phyloP scores from a whole-genome alignment of 2,888 invertebrate genomes.

The Esperia sulphurella region DNA sequence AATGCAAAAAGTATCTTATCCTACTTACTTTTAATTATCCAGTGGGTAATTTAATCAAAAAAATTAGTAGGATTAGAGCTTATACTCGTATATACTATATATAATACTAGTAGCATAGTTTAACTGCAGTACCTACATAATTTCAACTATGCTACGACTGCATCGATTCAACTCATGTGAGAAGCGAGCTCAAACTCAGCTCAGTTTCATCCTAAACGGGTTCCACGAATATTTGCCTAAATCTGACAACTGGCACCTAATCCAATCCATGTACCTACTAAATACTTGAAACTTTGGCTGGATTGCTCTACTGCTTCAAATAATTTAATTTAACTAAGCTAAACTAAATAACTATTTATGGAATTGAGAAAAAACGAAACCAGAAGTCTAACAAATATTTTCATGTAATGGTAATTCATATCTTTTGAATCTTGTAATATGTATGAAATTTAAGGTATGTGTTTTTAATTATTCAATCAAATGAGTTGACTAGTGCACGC shows the following conservation, averaged over 20 bases:
- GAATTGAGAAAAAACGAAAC: background rate
- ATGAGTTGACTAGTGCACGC: too few relatives aligned
- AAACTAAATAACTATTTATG: background rate
- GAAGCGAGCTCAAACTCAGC: conserved; percentile 51
- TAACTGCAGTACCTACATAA: background rate
- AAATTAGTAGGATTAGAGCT: too few relatives aligned
- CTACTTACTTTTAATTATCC: too few relatives aligned
- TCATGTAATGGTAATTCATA: too few relatives aligned
- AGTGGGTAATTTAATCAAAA: too few relatives aligned
- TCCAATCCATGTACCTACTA: conserved; percentile 40
- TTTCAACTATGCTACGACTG: conserved; percentile 35
- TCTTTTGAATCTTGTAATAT: too few relatives aligned
- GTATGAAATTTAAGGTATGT: too few relatives aligned
- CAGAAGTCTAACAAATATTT: too few relatives aligned
- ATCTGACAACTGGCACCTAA: conserved; percentile 63
- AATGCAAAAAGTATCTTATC: too few relatives aligned
- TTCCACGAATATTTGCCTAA: conserved; percentile 53
- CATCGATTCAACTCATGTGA: conserved; percentile 64
- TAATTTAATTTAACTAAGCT: background rate
- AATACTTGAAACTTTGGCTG: conserved; percentile 11
- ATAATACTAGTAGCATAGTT: too few relatives aligned
- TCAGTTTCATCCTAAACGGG: conserved; percentile 34
- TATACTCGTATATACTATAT: too few relatives aligned
- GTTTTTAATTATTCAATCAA: too few relatives aligned
- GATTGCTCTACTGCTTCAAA: background rate